Evolutionary conservation across 2,888 invertebrate genomes (phyloP).

Genomic region (Drosophila formosana): DNA sequence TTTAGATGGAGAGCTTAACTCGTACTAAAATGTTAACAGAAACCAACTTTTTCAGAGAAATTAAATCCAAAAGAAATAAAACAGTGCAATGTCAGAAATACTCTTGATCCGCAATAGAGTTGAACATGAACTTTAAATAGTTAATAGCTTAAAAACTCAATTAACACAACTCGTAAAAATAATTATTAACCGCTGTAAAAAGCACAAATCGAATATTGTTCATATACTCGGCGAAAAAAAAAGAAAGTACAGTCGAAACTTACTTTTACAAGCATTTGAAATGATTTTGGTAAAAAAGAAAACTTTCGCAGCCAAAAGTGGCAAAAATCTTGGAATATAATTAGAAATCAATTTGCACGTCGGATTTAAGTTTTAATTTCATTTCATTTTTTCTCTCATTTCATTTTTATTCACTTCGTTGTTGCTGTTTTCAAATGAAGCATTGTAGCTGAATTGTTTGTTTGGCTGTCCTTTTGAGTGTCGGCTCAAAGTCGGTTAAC

Average conservation of each 20-base stretch:
- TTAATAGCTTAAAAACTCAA: background rate
- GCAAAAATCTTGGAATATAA: constrained; percentile 49
- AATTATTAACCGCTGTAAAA: background rate
- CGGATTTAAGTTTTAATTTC: constrained; percentile 54
- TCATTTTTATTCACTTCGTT: constrained; percentile 16
- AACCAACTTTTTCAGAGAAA: background rate
- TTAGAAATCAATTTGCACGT: constrained; percentile 77
- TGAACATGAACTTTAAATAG: too few species aligned
- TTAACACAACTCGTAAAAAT: background rate
- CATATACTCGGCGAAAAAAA: background rate
- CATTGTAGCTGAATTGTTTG: constrained; percentile 30
- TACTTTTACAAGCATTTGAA: constrained; percentile 31
- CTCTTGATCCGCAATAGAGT: background rate
- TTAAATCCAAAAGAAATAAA: too few species aligned
- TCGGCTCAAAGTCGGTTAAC: constrained; percentile 67
- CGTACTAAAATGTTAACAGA: background rate
- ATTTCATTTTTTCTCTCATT: background rate
- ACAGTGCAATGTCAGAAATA: too few species aligned
- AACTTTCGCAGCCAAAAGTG: constrained; percentile 52
- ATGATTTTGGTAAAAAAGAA: constrained; percentile 13
- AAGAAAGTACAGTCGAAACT: constrained; percentile 11
- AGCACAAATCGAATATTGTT: background rate
- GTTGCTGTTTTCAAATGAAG: constrained; percentile 6
- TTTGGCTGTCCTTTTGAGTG: constrained; percentile 60
- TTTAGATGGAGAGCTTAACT: background rate